phyloP scores from a whole-genome alignment of 2,888 invertebrate species.

The Ennomos fuscantarius region DNA sequence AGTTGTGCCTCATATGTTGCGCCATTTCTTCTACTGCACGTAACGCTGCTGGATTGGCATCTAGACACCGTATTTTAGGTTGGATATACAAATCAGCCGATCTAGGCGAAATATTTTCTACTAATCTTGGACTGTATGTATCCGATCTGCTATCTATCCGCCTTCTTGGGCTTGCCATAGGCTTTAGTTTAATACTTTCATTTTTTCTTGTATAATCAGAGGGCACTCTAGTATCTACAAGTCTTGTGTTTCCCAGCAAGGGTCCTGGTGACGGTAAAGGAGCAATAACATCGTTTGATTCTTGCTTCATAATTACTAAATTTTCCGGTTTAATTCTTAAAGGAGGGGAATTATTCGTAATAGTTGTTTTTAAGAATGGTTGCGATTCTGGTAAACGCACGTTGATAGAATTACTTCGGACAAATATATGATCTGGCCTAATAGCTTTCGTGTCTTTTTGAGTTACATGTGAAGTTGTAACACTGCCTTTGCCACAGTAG shows the following conservation, averaged over 20 bases:
- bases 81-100: slow-evolving; percentile 75
- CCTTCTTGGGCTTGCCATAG: slow-evolving; percentile 72
- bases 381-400: slow-evolving; percentile 83
- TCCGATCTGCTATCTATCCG: slow-evolving; percentile 71
- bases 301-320: slow-evolving; percentile 79
- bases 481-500: slow-evolving; percentile 89
- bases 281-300: slow-evolving; percentile 79
- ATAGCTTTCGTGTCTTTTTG: slow-evolving; percentile 67
- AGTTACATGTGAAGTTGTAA: slow-evolving; percentile 56
- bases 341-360: slow-evolving; percentile 66
- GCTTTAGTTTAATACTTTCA: slow-evolving; percentile 66
- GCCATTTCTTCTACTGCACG: slow-evolving; percentile 85
- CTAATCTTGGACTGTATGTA: slow-evolving; percentile 69
- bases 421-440: slow-evolving; percentile 78
- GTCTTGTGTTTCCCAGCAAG: slow-evolving; percentile 91
- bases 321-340: slow-evolving; percentile 83
- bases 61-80: slow-evolving; percentile 79
- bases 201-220: slow-evolving; percentile 73
- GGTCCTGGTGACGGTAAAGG: slow-evolving; percentile 94
- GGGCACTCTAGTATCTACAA: slow-evolving; percentile 87
- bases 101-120: slow-evolving; percentile 74
- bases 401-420: slow-evolving; percentile 86
- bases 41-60: slow-evolving; percentile 75
- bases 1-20: slow-evolving; percentile 83
- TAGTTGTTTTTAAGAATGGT: slow-evolving; percentile 62